Percentiles rank a stretch among this genome's conserved stretches.
Evolutionary conservation across 2,888 invertebrate species (phyloP).

Genomic region (Apamea crenata): DNA sequence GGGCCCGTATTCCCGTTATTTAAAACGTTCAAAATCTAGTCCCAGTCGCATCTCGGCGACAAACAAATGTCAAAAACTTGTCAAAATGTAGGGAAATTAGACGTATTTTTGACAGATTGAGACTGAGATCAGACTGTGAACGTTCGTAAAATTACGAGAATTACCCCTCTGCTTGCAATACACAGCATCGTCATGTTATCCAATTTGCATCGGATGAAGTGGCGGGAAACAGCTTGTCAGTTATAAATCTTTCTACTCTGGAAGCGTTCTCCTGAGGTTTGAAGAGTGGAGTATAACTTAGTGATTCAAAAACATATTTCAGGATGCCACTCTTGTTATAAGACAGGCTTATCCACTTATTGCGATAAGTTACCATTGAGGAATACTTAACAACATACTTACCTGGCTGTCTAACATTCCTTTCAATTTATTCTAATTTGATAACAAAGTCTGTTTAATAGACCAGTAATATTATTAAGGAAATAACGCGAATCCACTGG

Average conservation of each 20-base stretch:
- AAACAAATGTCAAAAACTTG: too few species aligned
- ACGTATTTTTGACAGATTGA: too few species aligned
- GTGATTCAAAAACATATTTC: conserved; percentile 6
- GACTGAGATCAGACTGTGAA: too few species aligned
- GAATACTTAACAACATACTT: not conserved
- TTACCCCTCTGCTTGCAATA: conserved; percentile 13
- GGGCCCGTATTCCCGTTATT: too few species aligned
- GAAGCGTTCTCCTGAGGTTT: conserved; percentile 17
- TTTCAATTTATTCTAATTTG: not conserved
- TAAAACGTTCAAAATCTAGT: too few species aligned
- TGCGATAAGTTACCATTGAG: not conserved
- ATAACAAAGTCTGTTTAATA: not conserved
- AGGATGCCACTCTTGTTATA: not conserved
- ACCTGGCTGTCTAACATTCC: not conserved
- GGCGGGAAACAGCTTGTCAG: conserved; percentile 21
- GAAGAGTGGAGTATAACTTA: conserved; percentile 22
- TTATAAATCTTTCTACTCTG: conserved; percentile 39
- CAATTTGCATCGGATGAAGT: conserved; percentile 23
- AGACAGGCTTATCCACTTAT: not conserved
- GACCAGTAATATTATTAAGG: not conserved
- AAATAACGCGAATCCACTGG: not conserved
- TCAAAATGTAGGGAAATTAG: too few species aligned
- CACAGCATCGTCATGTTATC: conserved; percentile 22
- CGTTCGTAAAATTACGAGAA: too few species aligned
- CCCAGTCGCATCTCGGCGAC: too few species aligned